Percentiles rank a stretch among this genome's conserved stretches.
phyloP scores from a whole-genome alignment of 2,888 invertebrate species.

The Leistus spinibarbis region DNA sequence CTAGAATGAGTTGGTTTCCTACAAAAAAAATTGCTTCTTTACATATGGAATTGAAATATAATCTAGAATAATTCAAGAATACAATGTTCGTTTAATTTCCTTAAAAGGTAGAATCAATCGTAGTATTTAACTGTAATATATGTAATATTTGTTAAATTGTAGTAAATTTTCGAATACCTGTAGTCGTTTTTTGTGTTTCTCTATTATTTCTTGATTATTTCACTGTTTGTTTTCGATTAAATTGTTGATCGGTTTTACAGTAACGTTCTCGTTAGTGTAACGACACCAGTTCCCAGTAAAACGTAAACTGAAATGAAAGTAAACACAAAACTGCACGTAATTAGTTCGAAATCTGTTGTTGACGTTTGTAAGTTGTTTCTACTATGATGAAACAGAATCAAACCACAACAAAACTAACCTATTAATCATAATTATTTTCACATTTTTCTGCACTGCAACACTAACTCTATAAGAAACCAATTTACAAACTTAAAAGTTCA shows the following conservation, averaged over 20 bases:
- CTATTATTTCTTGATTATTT: not conserved
- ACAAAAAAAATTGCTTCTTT: too few species aligned
- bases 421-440: slow-evolving; percentile 10
- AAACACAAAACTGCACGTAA: slow-evolving; percentile 3
- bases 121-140: too few species aligned
- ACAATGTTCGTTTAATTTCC: too few species aligned
- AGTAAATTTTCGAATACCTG: too few species aligned
- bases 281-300: not conserved
- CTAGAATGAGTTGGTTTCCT: too few species aligned
- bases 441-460: not conserved
- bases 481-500: too few species aligned
- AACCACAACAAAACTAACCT: not conserved
- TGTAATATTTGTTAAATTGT: too few species aligned
- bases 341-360: slow-evolving; percentile 10
- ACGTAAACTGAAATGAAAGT: not conserved
- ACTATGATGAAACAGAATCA: not conserved
- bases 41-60: too few species aligned
- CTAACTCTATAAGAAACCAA: too few species aligned
- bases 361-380: slow-evolving; percentile 1
- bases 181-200: too few species aligned
- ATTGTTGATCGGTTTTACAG: not conserved
- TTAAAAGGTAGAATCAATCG: too few species aligned
- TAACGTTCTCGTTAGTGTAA: not conserved
- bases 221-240: not conserved
- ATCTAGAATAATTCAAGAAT: too few species aligned